A percentile compares a stretch with the other conserved stretches of the same genome.
phyloP scores from a whole-genome alignment of 2,888 invertebrate species.

The Nephrotoma appendiculata region DNA sequence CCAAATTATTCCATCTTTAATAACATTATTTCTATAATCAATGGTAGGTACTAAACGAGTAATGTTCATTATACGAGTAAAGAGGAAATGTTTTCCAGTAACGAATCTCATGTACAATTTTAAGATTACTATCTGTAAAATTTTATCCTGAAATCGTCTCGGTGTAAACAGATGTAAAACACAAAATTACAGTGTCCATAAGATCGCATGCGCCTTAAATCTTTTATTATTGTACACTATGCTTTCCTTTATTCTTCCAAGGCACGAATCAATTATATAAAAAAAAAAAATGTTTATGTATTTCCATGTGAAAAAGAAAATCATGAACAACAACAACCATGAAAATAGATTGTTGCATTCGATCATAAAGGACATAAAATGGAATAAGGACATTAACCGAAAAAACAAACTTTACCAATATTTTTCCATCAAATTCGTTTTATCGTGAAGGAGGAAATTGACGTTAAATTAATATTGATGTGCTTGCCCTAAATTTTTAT shows the following conservation, averaged over 20 bases:
- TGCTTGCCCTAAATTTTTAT: not conserved
- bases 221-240: not conserved
- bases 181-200: not conserved
- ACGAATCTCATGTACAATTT: no score
- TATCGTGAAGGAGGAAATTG: not conserved
- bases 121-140: not conserved
- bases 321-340: not conserved
- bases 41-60: no score
- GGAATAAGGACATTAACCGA: not conserved
- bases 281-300: not conserved
- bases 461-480: not conserved
- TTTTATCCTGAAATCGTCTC: not conserved
- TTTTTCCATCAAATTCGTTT: not conserved
- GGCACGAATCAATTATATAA: not conserved
- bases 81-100: no score
- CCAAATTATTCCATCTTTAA: no score
- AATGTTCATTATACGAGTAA: no score
- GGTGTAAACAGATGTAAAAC: not conserved
- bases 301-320: not conserved
- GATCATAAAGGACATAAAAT: not conserved
- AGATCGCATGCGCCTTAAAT: not conserved
- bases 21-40: no score
- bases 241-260: not conserved
- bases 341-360: not conserved
- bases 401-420: not conserved